Base-by-base conservation (phyloP, 1,140 invertebrate species). In the Scaptomyza graminum region DNA sequence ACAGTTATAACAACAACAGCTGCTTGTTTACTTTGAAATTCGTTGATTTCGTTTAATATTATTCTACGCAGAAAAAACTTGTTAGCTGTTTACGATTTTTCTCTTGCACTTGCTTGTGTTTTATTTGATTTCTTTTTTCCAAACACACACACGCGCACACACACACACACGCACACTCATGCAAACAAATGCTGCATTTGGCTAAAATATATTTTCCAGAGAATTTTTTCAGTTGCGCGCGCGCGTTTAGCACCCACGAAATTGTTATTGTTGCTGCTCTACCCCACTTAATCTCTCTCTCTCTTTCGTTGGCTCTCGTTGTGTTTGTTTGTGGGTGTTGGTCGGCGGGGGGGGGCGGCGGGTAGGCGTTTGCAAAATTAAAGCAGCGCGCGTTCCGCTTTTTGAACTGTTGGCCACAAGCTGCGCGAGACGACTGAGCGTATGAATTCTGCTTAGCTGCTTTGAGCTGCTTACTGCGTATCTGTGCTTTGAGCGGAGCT, bases 21-120 rank as follows among this genome's bases (percentile, higher is more conserved):
- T 31, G 28, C 28, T 78, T 88, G 62, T 79, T 85, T 76, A 65
- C 71, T 81, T 69, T 79, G 78, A 81, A 81, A 82, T 82, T 87
- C 47, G 77, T 64, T 22, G 51, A 28, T 54, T 71, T 59, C 61
- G 72, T 71, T 70, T 47, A n/a, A n/a, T 46, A 22, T 31, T 1
- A 73, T 88, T 87, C 83, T 88, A 76, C 83, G 71, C 78, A 85
- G 71, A 76, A 74, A 55, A 77, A 87, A 85, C 82, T 78, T 65
- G 81, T 87, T 88, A 70, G 52, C 83, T 71, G 66, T 79, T 79
- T 71, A 69, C 61, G 50, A 75, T 79, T 79, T 88, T 79, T 74
- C 76, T 87, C 72, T 71, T 83, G 79, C 83, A 87, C 79, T 87
- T 89, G 79, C 37, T 72, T 52, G 50, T 66, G 50, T 56, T 39